Evolutionary conservation across 2,113 vertebrate genomes (phyloP), one percentile per base, ranked within the genome.

Genomic region (Tenebrosternarchus preto): DNA sequence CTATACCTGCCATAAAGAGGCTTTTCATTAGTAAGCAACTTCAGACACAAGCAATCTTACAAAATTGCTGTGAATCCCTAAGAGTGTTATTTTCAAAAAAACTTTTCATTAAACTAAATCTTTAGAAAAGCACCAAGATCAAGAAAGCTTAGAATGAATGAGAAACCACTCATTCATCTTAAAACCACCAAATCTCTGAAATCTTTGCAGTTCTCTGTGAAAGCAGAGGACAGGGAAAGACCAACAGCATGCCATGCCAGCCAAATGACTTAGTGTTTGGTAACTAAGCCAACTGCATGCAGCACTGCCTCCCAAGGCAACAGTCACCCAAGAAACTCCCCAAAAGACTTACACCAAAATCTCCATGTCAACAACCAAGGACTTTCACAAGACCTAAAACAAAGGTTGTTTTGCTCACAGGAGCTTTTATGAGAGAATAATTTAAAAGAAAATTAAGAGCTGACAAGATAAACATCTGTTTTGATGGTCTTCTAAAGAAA

Each of bases 341-440:
- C 27, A 77, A 39, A 55, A 66, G 16, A 46, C 53, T 55, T 80
- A 67, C 75, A 81, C 63, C n/a, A 11, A 17, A 27, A 33, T 50
- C 77, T 43, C 31, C 55, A 68, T 63, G 43, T 19, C 27, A 43
- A 56, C 63, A 60, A 43, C 73, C 33, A 46, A 3, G 46, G 3
- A 63, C 73, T 2, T 36, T 60, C n/a, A 1, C 15, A 61, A 4
- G 36, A 50, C 16, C 56, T 22, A 4, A 59, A 5, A 59, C 19
- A 15, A 50, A 50, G 43, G 43, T 50, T 50, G 1, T 12, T 50
- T 50, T 50, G 43, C 43, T 50, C 43, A 50, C 43, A 50, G 43
- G 15, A 50, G 11, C 43, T 15, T 50, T 43, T n/a, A n/a, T n/a
- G 43, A 71, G 17, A n/a, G 0, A 57, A 50, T 50, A 19, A 15